Percentiles rank a stretch among this genome's conserved stretches.
phyloP scores from a whole-genome alignment of 2,888 invertebrate genomes.

The Piscicola geometra region DNA sequence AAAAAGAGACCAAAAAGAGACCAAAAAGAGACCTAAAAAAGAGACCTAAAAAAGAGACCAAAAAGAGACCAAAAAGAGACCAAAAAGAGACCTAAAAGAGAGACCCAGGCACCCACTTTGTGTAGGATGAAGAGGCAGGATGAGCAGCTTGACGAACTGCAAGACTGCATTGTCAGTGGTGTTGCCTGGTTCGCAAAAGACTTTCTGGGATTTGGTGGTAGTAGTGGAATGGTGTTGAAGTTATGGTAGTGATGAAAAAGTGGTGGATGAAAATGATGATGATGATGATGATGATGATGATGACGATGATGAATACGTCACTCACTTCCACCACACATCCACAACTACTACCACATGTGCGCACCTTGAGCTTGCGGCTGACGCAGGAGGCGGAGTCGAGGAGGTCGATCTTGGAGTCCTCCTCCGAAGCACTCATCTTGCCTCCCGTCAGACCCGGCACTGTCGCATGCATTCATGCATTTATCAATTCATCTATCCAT shows the following conservation, averaged over 20 bases:
- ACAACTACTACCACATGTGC: no score
- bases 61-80: no score
- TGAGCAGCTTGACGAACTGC: constrained; percentile 86
- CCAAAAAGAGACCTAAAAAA: no score
- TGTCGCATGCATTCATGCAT: constrained; percentile 38
- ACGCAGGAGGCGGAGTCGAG: constrained; percentile 70
- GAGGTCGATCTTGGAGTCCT: constrained; percentile 95
- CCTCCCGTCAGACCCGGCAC: constrained; percentile 56
- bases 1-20: no score
- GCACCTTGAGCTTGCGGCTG: constrained; percentile 78
- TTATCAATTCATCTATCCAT: no score
- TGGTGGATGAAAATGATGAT: no score
- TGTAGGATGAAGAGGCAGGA: constrained; percentile 64
- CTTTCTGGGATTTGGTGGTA: constrained; percentile 46
- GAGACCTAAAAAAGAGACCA: no score
- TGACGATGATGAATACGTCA: constrained; percentile 12
- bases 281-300: constrained; percentile 25
- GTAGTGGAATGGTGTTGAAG: not conserved
- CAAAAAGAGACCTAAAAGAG: no score
- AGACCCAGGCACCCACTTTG: no score
- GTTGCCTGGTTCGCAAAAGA: constrained; percentile 68
- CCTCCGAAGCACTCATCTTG: constrained; percentile 93
- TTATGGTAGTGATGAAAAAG: no score
- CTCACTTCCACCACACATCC: no score
- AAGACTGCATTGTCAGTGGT: constrained; percentile 87